A percentile compares a stretch with the other conserved stretches of the same genome.
Conservation (phyloP, 2,113 vertebrate species). For the Brachypodius melanocephalos region DNA sequence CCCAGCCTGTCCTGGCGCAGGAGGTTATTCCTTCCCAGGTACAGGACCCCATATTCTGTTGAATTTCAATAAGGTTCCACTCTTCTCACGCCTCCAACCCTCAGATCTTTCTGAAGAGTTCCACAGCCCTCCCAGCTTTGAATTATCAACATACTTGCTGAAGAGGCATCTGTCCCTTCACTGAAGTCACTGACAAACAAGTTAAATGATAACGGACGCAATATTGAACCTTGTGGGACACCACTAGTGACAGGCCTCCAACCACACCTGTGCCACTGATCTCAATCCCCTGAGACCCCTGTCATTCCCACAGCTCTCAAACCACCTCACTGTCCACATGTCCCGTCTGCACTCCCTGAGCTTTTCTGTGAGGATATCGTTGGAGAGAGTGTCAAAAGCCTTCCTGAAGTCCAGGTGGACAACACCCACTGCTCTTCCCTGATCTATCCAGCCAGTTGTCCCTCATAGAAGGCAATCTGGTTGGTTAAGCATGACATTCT, state of each 20-base stretch:
- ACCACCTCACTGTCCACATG: neutral
- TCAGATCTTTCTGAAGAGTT: neutral
- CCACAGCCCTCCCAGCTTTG: neutral
- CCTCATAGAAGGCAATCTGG: accelerated
- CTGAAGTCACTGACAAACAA: neutral
- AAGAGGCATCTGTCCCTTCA: neutral
- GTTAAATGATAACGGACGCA: neutral
- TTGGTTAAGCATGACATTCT: neutral
- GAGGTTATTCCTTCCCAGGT: neutral
- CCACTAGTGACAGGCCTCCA: neutral
- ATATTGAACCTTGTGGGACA: accelerated
- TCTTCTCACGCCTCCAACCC: neutral
- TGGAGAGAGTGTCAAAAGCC: neutral
- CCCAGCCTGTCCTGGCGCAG: neutral
- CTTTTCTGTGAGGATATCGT: neutral
- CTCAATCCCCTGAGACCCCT: neutral
- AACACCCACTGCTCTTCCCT: neutral
- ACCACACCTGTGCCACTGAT: neutral
- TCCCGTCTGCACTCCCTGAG: neutral
- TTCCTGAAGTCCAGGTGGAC: neutral
- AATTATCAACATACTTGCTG: neutral
- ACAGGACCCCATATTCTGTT: neutral
- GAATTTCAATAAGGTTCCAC: neutral
- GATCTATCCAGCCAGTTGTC: neutral
- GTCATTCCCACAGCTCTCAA: neutral